A percentile compares a stretch with the other conserved stretches of the same genome.
Conservation (phyloP, 92 coral and sea anemone genomes). For the Palythoa heliodiscus region DNA sequence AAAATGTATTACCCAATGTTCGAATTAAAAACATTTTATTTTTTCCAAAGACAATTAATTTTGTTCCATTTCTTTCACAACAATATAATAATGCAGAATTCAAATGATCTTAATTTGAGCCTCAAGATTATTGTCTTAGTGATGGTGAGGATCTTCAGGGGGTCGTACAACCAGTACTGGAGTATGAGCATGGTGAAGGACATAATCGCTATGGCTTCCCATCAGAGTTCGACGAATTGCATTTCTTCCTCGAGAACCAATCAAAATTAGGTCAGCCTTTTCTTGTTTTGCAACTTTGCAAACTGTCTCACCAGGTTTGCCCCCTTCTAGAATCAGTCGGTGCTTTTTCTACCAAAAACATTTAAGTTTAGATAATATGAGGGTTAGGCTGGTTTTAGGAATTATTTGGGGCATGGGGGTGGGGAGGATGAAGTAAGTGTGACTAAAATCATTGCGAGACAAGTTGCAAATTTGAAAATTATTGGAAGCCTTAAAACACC, state of each 20-base stretch:
- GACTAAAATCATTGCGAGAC: too few species aligned
- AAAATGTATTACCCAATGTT: too few species aligned
- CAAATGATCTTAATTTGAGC: background rate
- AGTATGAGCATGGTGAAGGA: slow-evolving; percentile 21
- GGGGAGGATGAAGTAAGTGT: too few species aligned
- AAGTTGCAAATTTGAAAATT: too few species aligned
- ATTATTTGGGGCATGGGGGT: too few species aligned
- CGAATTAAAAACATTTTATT: too few species aligned
- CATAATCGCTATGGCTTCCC: slow-evolving; percentile 37
- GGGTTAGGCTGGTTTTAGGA: too few species aligned
- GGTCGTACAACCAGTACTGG: slow-evolving; percentile 29
- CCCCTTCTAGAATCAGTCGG: slow-evolving; percentile 22
- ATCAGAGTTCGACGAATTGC: slow-evolving; percentile 34
- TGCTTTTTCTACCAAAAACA: slow-evolving; percentile 4
- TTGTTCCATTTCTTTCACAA: background rate
- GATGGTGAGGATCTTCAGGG: slow-evolving; percentile 26
- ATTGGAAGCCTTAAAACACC: too few species aligned
- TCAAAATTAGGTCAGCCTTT: slow-evolving; percentile 23
- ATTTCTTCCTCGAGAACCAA: slow-evolving; percentile 18
- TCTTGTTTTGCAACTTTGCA: slow-evolving; percentile 43
- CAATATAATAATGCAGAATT: background rate
- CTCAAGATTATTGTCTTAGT: background rate
- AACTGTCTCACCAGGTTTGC: slow-evolving; percentile 30
- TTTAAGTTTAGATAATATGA: too few species aligned
- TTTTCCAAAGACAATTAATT: background rate